phyloP scores from a whole-genome alignment of 2,113 vertebrate genomes.

The Ceyx margarethae region DNA sequence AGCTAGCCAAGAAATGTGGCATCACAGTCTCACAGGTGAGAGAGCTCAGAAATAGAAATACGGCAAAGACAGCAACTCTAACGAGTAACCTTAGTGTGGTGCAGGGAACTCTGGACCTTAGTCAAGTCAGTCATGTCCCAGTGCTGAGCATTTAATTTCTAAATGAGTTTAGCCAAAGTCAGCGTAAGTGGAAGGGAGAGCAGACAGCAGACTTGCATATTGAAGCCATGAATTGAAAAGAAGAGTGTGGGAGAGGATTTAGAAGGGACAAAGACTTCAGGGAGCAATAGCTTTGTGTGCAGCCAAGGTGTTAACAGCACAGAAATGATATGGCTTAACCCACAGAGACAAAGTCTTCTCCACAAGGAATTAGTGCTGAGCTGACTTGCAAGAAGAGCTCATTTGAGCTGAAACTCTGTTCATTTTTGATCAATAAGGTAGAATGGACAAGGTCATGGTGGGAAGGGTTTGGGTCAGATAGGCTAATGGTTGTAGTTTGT shows the following conservation, averaged over 20 bases:
- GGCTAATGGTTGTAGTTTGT: background rate
- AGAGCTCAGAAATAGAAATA: background rate
- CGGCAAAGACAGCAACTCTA: background rate
- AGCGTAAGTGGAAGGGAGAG: background rate
- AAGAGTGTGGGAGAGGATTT: background rate
- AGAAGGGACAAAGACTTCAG: background rate
- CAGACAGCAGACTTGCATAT: background rate
- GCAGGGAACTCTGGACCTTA: background rate
- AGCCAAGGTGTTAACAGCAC: background rate
- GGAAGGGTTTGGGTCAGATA: background rate
- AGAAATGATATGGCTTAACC: background rate
- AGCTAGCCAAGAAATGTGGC: conserved; percentile 98
- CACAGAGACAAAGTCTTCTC: background rate
- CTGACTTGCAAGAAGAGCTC: background rate
- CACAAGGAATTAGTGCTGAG: background rate
- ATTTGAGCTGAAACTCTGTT: background rate
- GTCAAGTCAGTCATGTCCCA: background rate
- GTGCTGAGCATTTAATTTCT: background rate
- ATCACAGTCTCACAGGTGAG: conserved; percentile 99
- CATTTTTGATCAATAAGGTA: background rate
- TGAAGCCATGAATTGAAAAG: background rate
- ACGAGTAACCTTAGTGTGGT: background rate
- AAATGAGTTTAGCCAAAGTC: background rate
- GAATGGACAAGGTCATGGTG: background rate
- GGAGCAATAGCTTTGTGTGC: background rate